A percentile compares a stretch with the other conserved stretches of the same genome.
Evolutionary conservation across 1,140 invertebrate species (phyloP).

Genomic region (Lithobius niger): DNA sequence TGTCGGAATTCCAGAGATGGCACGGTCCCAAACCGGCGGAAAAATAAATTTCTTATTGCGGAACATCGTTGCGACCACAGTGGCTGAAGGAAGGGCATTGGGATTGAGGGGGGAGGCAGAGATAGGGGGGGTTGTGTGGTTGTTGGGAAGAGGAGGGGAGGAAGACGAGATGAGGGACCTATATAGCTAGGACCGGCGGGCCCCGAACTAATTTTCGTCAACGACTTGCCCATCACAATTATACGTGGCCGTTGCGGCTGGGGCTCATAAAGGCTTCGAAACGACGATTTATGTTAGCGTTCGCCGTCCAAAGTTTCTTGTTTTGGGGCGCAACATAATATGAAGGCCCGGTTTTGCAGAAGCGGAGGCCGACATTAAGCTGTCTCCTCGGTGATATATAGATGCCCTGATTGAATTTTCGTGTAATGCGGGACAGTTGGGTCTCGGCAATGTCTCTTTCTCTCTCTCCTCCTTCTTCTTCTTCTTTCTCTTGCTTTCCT

Average conservation of each 20-base stretch:
- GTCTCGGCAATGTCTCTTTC: neutral
- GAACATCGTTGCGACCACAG: neutral
- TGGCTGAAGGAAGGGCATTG: too few relatives aligned
- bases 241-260: neutral
- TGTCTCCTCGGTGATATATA: slow-evolving; percentile 3
- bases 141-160: too few relatives aligned
- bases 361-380: slow-evolving; percentile 1
- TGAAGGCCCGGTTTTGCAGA: neutral
- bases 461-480: neutral
- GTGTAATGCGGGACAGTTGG: slow-evolving; percentile 9
- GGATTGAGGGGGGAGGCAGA: too few relatives aligned
- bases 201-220: neutral
- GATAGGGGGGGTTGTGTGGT: too few relatives aligned
- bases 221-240: slow-evolving; percentile 5
- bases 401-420: slow-evolving; percentile 5
- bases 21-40: slow-evolving; percentile 4
- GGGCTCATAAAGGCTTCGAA: slow-evolving; percentile 4
- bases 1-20: slow-evolving; percentile 3
- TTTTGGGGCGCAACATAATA: neutral
- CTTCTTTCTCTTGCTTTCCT: neutral
- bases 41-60: slow-evolving; percentile 7
- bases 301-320: neutral
- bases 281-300: neutral
- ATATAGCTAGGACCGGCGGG: neutral
- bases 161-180: too few relatives aligned